These are phyloP conservation scores for Loxodonta africana DNA, from an alignment of 2,113 vertebrate genomes.

Conservation along the genomic window DNA sequence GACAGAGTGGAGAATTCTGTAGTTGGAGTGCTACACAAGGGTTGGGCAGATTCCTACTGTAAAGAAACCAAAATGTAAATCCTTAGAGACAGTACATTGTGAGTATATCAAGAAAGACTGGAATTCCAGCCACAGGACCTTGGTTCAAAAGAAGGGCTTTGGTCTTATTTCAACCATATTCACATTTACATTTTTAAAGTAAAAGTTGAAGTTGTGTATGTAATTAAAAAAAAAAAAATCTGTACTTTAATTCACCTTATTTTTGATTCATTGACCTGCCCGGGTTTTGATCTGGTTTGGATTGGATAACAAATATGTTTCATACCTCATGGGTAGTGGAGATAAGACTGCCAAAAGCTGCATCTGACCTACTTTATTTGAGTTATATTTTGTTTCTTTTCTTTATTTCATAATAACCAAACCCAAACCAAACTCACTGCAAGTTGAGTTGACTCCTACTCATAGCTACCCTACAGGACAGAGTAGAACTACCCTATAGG, in stretches of 20 bases:
- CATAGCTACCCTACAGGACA: no score
- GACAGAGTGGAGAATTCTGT: neutral
- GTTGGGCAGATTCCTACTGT: neutral
- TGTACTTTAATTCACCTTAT: neutral
- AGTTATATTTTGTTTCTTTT: neutral
- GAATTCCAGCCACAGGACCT: neutral
- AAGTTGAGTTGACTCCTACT: no score
- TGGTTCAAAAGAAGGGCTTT: neutral
- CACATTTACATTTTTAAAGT: neutral
- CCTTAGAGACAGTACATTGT: neutral
- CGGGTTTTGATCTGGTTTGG: conserved; percentile 31
- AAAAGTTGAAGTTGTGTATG: neutral
- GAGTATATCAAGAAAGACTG: neutral
- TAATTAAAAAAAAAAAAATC: neutral
- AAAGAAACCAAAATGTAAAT: neutral
- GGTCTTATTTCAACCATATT: neutral
- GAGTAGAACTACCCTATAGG: no score
- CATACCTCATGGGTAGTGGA: neutral
- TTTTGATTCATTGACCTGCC: neutral
- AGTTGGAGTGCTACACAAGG: neutral
- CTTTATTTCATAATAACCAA: neutral
- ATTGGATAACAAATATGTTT: neutral
- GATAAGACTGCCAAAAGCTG: neutral
- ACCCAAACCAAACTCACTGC: no score
- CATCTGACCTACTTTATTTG: neutral